Evolutionary conservation across 2,888 invertebrate genomes (phyloP).

Genomic region (Drosophila eohydei): DNA sequence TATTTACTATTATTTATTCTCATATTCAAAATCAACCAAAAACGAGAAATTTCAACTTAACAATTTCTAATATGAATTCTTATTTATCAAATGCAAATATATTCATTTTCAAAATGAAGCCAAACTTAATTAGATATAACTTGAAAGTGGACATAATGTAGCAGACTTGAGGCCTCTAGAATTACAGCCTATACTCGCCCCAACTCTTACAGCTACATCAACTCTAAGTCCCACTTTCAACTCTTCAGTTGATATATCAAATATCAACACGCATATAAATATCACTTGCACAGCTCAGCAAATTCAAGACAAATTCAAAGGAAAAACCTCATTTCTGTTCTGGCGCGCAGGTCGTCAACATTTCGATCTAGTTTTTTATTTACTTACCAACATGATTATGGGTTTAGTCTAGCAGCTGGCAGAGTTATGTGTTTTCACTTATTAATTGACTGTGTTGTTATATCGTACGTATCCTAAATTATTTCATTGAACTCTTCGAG

Average conservation of each 20-base stretch:
- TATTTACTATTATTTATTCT: no score
- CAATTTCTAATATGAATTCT: not conserved
- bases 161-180: not conserved
- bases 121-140: not conserved
- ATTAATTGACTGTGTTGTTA: conserved; percentile 22
- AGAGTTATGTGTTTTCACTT: conserved; percentile 27
- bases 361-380: not conserved
- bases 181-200: not conserved
- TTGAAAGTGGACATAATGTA: not conserved
- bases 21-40: not conserved
- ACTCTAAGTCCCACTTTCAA: not conserved
- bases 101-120: not conserved
- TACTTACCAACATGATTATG: conserved; percentile 54
- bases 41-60: not conserved
- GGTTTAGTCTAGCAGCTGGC: conserved; percentile 12
- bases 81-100: not conserved
- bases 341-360: not conserved
- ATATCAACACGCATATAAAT: not conserved
- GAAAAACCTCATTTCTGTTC: not conserved
- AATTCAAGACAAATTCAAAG: not conserved
- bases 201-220: not conserved
- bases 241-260: not conserved
- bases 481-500: conserved; percentile 59
- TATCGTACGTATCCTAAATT: conserved; percentile 62
- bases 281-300: not conserved